Conservation (phyloP, 2,797 vertebrate species). For the Anomalospiza imberbis region DNA sequence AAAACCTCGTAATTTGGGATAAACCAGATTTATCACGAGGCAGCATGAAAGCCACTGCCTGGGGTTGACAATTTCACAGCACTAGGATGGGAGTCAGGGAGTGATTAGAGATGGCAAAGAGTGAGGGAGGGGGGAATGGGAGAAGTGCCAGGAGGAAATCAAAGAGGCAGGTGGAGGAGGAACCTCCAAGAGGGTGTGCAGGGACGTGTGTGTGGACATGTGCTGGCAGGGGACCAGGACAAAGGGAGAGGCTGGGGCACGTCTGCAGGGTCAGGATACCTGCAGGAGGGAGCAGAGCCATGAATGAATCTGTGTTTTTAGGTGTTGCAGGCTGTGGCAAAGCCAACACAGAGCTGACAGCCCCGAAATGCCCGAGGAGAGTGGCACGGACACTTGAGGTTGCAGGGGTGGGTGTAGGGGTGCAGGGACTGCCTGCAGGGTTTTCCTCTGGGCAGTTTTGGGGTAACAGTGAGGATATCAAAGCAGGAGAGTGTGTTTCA, state of each 20-base stretch:
- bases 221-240: background rate
- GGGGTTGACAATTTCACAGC: background rate
- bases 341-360: background rate
- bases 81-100: background rate
- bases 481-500: background rate
- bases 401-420: background rate
- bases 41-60: background rate
- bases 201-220: background rate
- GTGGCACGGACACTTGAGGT: fast-evolving
- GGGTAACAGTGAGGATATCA: background rate
- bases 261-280: background rate
- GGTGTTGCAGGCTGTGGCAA: background rate
- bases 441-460: background rate
- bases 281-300: background rate
- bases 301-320: background rate
- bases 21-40: background rate
- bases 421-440: background rate
- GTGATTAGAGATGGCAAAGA: background rate
- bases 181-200: background rate
- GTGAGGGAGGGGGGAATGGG: background rate
- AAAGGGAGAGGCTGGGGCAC: background rate
- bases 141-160: background rate
- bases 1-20: background rate
- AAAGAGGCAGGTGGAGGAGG: background rate
- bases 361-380: background rate